Evolutionary conservation across 2,888 invertebrate species (phyloP), one percentile per base, ranked within the genome.

Genomic region (Torymus texanus): DNA sequence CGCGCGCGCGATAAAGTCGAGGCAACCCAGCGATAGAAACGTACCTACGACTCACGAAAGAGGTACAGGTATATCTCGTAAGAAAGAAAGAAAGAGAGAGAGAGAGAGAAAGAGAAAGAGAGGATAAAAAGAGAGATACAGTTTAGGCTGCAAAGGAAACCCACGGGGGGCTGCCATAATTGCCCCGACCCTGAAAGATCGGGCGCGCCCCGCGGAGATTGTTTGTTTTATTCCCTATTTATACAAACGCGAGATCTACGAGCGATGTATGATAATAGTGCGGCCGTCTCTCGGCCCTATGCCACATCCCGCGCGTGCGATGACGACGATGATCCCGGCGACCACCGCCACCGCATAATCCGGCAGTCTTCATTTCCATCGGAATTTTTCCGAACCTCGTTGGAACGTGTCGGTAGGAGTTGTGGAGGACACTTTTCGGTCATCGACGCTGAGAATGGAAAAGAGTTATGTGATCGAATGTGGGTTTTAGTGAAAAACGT

Each of bases 141-240:
- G 56, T 80, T 83, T 82, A 82, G 68, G 83, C 81, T 81, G 82
- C 63, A 82, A 80, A 82, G 78, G 81, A 74, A 79, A 50, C 86
- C 89, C 84, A 87, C 88, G 87, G 89, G 90, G 88, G 89, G 88
- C 87, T 89, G 41, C 41, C 89, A 89, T 90, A 90, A 90, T 90
- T 90, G 90, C 90, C 41, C 41, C 87, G 89, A 88, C 88, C 88
- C 89, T 89, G 89, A 89, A 79, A 88, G 88, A 90, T 88, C 88
- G 87, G 41, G 41, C 41, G 89, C 88, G 90, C 88, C 86, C 85
- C 85, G 84, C 83, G 87, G 66, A 41, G 41, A 87, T 87, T 90
- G 89, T 90, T 89, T 90, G 89, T 90, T 90, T 90, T 90, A 90
- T 90, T 90, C 89, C 89, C 87, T 87, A 88, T 89, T 89, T 89